phyloP scores from a whole-genome alignment of 1,140 invertebrate genomes.

The Anastrepha ludens region DNA sequence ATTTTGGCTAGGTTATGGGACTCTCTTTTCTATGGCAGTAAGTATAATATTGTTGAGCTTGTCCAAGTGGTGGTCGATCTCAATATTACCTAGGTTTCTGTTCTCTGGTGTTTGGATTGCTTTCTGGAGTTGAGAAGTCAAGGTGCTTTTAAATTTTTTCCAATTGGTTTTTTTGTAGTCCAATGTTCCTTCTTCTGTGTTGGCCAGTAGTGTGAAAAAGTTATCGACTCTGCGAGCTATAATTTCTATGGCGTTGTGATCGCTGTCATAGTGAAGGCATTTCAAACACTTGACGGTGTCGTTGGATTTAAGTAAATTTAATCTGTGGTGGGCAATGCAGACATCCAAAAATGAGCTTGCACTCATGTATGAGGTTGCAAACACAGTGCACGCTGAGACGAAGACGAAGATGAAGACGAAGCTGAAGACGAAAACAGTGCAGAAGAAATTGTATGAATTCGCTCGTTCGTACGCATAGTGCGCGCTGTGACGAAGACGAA shows the following conservation, averaged over 20 bases:
- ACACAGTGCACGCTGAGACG: too few relatives aligned
- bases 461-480: too few relatives aligned
- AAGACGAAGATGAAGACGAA: too few relatives aligned
- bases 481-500: too few relatives aligned
- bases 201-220: not conserved
- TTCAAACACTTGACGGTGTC: not conserved
- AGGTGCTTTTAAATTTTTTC: slow-evolving; percentile 2
- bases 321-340: slow-evolving; percentile 23
- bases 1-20: not conserved
- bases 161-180: slow-evolving; percentile 39
- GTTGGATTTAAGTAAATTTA: not conserved
- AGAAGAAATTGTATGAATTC: too few relatives aligned
- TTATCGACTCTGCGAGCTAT: not conserved
- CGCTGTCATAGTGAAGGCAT: slow-evolving; percentile 36
- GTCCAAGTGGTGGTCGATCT: slow-evolving; percentile 37
- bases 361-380: too few relatives aligned
- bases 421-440: too few relatives aligned
- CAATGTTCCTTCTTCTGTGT: not conserved
- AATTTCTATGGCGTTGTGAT: slow-evolving; percentile 28
- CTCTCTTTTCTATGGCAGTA: not conserved
- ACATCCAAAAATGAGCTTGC: slow-evolving; percentile 28
- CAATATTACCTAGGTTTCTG: slow-evolving; percentile 32
- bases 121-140: not conserved
- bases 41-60: slow-evolving; percentile 40
- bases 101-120: not conserved